Conservation (phyloP, 1,140 invertebrate species). For the Bombus confusus region DNA sequence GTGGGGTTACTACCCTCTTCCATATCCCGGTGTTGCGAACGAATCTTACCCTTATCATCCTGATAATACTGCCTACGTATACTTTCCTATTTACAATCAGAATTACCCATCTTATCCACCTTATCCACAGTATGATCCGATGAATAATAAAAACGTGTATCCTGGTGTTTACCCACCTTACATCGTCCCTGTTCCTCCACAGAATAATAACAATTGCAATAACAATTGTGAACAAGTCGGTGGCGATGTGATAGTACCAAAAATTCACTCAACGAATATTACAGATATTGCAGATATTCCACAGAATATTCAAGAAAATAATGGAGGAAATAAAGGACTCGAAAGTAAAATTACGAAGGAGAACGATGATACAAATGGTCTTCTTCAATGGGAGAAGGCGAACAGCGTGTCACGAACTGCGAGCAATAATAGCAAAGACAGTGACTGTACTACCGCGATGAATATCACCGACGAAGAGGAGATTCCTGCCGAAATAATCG, state of each 20-base stretch:
- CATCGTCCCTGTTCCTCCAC: background rate
- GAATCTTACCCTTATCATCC: conserved; percentile 56
- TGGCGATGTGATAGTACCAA: too few relatives aligned
- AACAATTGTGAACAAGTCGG: background rate
- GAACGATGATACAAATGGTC: background rate
- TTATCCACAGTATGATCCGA: background rate
- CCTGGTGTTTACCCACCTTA: background rate
- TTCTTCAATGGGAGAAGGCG: background rate
- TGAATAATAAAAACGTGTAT: background rate
- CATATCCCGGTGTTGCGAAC: conserved; percentile 49
- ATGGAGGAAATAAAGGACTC: background rate
- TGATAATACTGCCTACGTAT: conserved; percentile 61
- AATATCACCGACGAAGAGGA: conserved; percentile 60
- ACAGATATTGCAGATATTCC: background rate
- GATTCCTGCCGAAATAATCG: background rate
- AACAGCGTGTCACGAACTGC: conserved; percentile 18
- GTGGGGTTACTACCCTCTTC: conserved; percentile 73
- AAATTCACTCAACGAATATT: background rate
- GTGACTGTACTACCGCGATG: conserved; percentile 47
- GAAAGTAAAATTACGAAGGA: background rate
- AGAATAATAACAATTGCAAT: background rate
- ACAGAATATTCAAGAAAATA: background rate
- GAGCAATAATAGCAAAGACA: conserved; percentile 39
- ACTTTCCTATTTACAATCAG: conserved; percentile 67
- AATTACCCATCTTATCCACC: conserved; percentile 11